These are phyloP conservation scores for Umimayanthus chanpuru DNA, from an alignment of 92 coral and sea anemone genomes.

Conservation along the genomic window DNA sequence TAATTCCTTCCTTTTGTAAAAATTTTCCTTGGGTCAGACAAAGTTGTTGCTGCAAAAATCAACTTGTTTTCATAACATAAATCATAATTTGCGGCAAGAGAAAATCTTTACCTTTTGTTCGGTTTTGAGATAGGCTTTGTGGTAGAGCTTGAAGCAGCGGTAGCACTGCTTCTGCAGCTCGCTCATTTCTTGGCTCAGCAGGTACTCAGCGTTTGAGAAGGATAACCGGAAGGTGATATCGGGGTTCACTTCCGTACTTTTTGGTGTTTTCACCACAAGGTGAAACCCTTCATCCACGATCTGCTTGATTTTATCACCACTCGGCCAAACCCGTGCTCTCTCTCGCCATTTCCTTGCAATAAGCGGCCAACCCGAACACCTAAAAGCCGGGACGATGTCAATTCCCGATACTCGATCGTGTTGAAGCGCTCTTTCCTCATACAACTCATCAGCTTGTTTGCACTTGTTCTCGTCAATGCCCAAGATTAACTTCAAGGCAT, in stretches of 20 bases:
- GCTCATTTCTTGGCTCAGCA: no score
- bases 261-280: conserved; percentile 67
- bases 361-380: conserved; percentile 68
- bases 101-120: conserved; percentile 27
- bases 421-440: conserved; percentile 27
- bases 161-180: conserved; percentile 75
- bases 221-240: no score
- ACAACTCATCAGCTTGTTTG: neutral
- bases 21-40: no score
- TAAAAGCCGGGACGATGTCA: conserved; percentile 78
- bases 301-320: conserved; percentile 44
- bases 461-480: conserved; percentile 2
- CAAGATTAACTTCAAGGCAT: neutral
- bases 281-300: conserved; percentile 70
- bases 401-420: conserved; percentile 39
- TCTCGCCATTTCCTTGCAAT: conserved; percentile 66
- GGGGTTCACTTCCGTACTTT: conserved; percentile 40
- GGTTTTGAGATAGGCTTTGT: conserved; percentile 45
- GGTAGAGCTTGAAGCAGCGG: conserved; percentile 67
- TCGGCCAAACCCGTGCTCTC: conserved; percentile 79
- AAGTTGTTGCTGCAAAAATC: no score
- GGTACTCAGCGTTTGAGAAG: no score
- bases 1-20: no score
- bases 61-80: no score
- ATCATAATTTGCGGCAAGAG: neutral